phyloP scores from a whole-genome alignment of 2,888 invertebrate genomes.

The Pherbina coryleti region DNA sequence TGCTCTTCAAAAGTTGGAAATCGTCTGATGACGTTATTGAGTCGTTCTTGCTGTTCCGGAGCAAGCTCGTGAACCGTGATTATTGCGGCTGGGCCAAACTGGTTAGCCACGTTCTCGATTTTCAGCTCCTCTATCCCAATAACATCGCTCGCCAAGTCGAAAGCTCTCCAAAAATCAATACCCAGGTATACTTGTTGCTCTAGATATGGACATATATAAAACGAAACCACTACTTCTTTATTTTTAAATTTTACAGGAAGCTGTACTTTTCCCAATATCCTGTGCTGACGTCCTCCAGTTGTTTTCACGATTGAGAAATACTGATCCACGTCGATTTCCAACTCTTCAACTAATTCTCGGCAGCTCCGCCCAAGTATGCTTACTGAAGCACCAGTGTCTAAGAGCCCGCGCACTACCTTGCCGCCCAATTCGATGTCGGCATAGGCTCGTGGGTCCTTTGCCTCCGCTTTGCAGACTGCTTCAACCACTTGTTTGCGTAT shows the following conservation, averaged over 20 bases:
- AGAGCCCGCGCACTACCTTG: background rate
- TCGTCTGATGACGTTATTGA: background rate
- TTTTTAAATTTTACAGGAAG: background rate
- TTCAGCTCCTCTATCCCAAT: background rate
- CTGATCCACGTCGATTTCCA: no score
- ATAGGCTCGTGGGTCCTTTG: background rate
- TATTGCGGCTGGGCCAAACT: no score
- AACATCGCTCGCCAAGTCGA: no score
- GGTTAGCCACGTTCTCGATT: background rate
- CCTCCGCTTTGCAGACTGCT: background rate
- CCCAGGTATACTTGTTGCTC: background rate
- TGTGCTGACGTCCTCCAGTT: conserved; percentile 2
- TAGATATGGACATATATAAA: conserved; percentile 6
- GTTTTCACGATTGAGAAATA: background rate
- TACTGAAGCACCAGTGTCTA: conserved; percentile 26
- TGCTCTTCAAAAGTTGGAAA: no score
- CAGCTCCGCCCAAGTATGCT: background rate
- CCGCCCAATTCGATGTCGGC: background rate
- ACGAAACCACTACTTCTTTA: no score
- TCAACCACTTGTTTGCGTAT: no score
- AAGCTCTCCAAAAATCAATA: no score
- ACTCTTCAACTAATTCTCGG: background rate
- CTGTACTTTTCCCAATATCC: background rate
- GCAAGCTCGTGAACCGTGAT: background rate
- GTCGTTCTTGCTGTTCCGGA: background rate